A percentile compares a stretch with the other conserved stretches of the same genome.
These are phyloP conservation scores for Parazoanthus darwini DNA, from an alignment of 92 coral and sea anemone genomes.

Conservation along the genomic window DNA sequence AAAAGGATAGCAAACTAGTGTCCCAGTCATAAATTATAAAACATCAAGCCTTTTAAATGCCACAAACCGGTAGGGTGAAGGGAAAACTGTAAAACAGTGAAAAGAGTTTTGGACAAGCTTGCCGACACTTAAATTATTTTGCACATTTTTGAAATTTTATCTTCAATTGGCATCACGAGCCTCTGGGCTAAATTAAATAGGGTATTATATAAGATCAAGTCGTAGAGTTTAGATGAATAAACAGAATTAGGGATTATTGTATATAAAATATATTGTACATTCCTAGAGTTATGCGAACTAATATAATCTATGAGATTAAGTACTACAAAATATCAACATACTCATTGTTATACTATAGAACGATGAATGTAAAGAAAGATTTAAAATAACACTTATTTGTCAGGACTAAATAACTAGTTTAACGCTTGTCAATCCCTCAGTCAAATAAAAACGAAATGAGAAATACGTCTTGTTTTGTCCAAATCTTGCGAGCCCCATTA, in stretches of 20 bases:
- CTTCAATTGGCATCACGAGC: neutral
- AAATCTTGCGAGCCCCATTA: no score
- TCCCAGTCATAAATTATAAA: neutral
- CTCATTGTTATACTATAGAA: neutral
- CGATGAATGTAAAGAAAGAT: neutral
- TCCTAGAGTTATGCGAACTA: neutral
- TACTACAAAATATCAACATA: conserved; percentile 4
- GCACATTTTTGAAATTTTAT: neutral
- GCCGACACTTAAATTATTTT: neutral
- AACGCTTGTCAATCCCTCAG: no score
- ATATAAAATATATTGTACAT: neutral
- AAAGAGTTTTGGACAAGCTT: neutral
- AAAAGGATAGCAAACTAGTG: neutral
- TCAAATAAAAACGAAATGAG: no score
- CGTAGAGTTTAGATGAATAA: neutral
- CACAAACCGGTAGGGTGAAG: neutral
- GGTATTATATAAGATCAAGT: neutral
- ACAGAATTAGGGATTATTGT: neutral
- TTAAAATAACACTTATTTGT: neutral
- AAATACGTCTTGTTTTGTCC: no score
- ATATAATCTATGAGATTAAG: conserved; percentile 13
- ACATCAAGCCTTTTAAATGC: neutral
- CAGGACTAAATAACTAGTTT: neutral
- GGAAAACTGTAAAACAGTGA: neutral
- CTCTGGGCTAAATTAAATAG: neutral